Percentiles rank a stretch among this genome's conserved stretches.
phyloP scores from a whole-genome alignment of 2,888 invertebrate species.

The Cataglyphis albicans region DNA sequence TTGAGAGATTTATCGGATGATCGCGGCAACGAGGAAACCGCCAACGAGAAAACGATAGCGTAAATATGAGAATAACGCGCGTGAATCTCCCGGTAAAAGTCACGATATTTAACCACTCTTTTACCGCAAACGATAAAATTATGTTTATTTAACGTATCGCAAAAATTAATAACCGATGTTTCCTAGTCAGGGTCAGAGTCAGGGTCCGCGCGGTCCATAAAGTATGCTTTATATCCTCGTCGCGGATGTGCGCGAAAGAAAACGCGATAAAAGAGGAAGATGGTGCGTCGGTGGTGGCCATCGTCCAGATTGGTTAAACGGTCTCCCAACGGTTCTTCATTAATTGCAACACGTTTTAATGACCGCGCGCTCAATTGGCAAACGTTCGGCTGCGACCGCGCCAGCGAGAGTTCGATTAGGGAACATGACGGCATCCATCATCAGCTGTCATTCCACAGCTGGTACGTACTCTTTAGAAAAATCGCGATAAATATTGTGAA shows the following conservation, averaged over 20 bases:
- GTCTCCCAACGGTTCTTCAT: conserved; percentile 41
- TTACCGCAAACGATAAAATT: conserved; percentile 19
- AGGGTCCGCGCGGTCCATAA: conserved; percentile 19
- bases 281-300: not conserved
- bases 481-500: conserved; percentile 30
- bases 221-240: conserved; percentile 24
- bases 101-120: conserved; percentile 11
- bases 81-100: not conserved
- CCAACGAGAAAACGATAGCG: conserved; percentile 2
- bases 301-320: conserved; percentile 9
- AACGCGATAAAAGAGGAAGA: not conserved
- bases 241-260: not conserved
- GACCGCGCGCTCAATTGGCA: conserved; percentile 33
- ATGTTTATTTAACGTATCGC: not conserved
- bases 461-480: conserved; percentile 34
- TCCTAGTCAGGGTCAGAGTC: conserved; percentile 13
- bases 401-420: conserved; percentile 59
- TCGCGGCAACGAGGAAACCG: not conserved
- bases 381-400: conserved; percentile 8
- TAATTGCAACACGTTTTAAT: conserved; percentile 56
- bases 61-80: not conserved
- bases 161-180: conserved; percentile 30
- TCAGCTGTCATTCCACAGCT: conserved; percentile 64
- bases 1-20: conserved; percentile 31
- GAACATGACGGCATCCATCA: conserved; percentile 67